Base-by-base conservation (phyloP, 2,888 invertebrate species). In the Ashinkailepas kermadecensis region DNA sequence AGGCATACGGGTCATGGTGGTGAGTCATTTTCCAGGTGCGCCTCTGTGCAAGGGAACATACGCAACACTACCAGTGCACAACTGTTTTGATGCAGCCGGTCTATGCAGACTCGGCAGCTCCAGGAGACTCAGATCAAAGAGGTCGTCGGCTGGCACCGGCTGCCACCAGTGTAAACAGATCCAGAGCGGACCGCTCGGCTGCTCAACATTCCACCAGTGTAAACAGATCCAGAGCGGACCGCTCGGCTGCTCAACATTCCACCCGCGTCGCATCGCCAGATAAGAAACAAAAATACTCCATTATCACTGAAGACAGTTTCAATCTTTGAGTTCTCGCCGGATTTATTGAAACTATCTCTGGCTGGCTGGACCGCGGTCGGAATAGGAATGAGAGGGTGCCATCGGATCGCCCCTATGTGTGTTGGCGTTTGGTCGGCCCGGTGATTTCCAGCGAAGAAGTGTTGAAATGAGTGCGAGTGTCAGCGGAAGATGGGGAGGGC, bases 311-410 rank as follows among this genome's bases (percentile, higher is more conserved):
- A 54, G 74, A 74, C 74, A 74, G 54, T 74, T 74, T 74, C 74
- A 74, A 74, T 74, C 54, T 54, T 74, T 74, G 54, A 54, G 18
- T 54, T 74, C 18, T 18, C 15, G 39, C 74, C 74, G 74, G 74
- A 74, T 74, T 74, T 74, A 74, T 74, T 74, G 74, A 74, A 54
- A 74, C 74, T 74, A 74, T 74, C 74, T 74, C 74, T 74, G 74
- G 54, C 74, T 12, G 74, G 74, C 9, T 8, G 7, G 7, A 18
- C 18, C 6, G 39, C 15, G 54, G 74, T 54, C 18, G 54, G 74
- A 74, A 74, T 74, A 54, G 54, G 74, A 74, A 74, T 74, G 74
- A 74, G 74, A 6, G 7, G 74, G 12, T 7, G 74, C 39, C 18
- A 54, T 54, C 39, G 15, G 8, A 54, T 10, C 74, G 74, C 13